Percentiles rank a stretch among this genome's conserved stretches.
Conservation (phyloP, 2,888 invertebrate genomes). For the Nematopogon swammerdamellus region DNA sequence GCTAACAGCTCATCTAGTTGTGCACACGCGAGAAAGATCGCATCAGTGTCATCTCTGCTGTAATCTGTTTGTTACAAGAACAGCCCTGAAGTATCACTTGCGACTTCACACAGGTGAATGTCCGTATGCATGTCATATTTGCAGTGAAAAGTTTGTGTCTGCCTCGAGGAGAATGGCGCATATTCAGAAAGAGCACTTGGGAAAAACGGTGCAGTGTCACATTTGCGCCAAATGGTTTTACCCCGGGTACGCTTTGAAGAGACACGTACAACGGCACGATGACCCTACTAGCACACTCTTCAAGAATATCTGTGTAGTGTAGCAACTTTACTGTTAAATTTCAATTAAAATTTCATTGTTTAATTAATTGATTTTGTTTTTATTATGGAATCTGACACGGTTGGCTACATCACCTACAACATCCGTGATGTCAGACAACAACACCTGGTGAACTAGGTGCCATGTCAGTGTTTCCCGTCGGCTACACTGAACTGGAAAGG, state of each 20-base stretch:
- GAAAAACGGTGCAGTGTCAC: slow-evolving; percentile 22
- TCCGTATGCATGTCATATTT: slow-evolving; percentile 11
- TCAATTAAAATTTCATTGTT: no score
- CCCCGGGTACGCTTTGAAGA: slow-evolving; percentile 26
- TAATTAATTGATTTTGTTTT: no score
- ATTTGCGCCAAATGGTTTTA: slow-evolving; percentile 30
- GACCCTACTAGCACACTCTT: slow-evolving; percentile 5
- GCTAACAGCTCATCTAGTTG: slow-evolving; percentile 36
- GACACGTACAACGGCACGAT: slow-evolving; percentile 26
- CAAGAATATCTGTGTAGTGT: no score
- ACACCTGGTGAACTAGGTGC: no score
- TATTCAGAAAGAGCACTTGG: slow-evolving; percentile 26
- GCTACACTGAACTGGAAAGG: no score
- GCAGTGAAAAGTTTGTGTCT: slow-evolving; percentile 23
- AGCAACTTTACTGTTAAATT: no score
- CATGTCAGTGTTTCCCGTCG: no score
- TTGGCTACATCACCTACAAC: no score
- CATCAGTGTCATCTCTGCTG: slow-evolving; percentile 37
- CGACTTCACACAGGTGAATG: slow-evolving; percentile 39
- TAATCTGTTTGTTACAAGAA: slow-evolving; percentile 37
- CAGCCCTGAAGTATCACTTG: slow-evolving; percentile 39
- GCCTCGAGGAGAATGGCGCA: slow-evolving; percentile 29
- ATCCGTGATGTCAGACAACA: no score
- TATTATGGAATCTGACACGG: no score
- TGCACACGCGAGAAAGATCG: slow-evolving; percentile 41